Evolutionary conservation across 1,140 invertebrate species (phyloP), one percentile per base, ranked within the genome.

Genomic region (Parapsyche elsis): DNA sequence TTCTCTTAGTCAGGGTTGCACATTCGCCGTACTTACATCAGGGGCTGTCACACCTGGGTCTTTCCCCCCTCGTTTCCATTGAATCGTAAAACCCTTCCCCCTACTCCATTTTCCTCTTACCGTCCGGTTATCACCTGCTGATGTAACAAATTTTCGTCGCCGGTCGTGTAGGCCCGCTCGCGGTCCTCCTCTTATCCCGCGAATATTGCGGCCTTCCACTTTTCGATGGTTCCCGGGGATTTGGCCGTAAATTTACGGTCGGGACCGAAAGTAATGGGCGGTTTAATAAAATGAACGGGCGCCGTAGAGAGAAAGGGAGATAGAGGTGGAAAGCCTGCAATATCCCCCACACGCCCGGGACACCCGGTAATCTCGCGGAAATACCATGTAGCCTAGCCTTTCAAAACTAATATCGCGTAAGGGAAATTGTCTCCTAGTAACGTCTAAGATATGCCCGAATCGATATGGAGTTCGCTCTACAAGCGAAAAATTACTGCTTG

Each of bases 141-240:
- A 82, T 79, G 81, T 82, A 78, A 80, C 81, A 82, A 82, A 82
- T 82, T 82, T 76, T 71, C 74, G 76, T 78, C 71, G 64, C 64
- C 23, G 7, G 21, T 4, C 9, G 16, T 4, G 9, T 9, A 61
- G 0, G n/a, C 16, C 16, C 59, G 21, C 16, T 53, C 46, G 73
- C 26, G 19, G 45, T 38, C 24, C 44, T 30, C 45, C 19, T 75
- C 70, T 38, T 78, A 59, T 64, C 73, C 57, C 73, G 64, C 45
- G 78, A 71, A 77, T 71, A 77, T 78, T 78, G 78, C 81, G 19
- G 46, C 76, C 76, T 53, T 38, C 70, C 78, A 71, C 70, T 79
- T 74, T 74, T 71, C 71, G 77, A 79, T 74, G 73, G 24, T 71
- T 57, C 61, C n/a, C 24, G 16, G 76, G 76, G 76, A 78, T 78